These are phyloP conservation scores for Amphimallon solstitiale DNA, from an alignment of 2,888 invertebrate genomes.

Conservation along the genomic window DNA sequence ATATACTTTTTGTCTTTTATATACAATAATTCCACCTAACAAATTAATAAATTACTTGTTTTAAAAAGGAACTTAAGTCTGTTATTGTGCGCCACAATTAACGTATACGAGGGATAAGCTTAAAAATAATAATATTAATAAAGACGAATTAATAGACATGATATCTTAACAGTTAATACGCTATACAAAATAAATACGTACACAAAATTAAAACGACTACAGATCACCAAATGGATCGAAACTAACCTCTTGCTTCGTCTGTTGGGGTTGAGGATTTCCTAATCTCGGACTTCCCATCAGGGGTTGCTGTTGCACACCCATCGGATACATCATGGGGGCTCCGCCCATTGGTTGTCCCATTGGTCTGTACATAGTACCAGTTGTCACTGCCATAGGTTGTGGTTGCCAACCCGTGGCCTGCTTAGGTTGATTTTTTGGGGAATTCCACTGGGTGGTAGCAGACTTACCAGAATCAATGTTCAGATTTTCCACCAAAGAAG, in stretches of 20 bases:
- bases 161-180: conserved; percentile 15
- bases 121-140: conserved; percentile 1
- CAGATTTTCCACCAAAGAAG: conserved; percentile 92
- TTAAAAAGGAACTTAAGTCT: conserved; percentile 10
- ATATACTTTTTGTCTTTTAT: background rate
- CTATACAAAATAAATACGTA: conserved; percentile 38
- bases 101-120: too few species aligned
- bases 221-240: conserved; percentile 64
- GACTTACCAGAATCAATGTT: conserved; percentile 75
- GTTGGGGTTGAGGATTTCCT: conserved; percentile 49
- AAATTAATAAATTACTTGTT: background rate
- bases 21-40: background rate
- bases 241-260: conserved; percentile 54
- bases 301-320: conserved; percentile 43
- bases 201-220: conserved; percentile 52
- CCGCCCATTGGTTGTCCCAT: conserved; percentile 67
- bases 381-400: conserved; percentile 88
- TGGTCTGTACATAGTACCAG: conserved; percentile 84
- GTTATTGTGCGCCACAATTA: background rate
- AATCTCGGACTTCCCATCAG: conserved; percentile 56
- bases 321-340: conserved; percentile 52
- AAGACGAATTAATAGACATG: conserved; percentile 9
- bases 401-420: conserved; percentile 84
- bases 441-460: conserved; percentile 83
- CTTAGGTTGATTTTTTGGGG: conserved; percentile 76